Evolutionary conservation across 2,888 invertebrate species (phyloP), one percentile per base, ranked within the genome.

Genomic region (Bimastos eiseni): DNA sequence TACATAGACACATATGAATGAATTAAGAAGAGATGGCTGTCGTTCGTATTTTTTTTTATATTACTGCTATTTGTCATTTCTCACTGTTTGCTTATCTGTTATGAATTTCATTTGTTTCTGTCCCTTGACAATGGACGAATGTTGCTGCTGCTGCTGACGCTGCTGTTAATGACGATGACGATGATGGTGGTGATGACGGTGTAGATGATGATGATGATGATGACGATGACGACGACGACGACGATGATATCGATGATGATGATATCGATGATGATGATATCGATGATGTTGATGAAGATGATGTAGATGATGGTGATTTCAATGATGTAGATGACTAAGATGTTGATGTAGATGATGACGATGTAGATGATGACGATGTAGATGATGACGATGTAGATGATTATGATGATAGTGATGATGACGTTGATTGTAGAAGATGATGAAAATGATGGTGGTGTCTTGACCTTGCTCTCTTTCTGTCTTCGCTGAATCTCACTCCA

Each of bases 391-490:
- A 21, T 49, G 84, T 5, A 19, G 84, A 3, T 34, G 33, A 33
- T 19, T 33, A 21, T 34, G 83, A 30, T 33, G 83, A 2, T 33
- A 33, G 3, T 33, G 83, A 6, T 84, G 84, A 21, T 83, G 36
- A 34, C 89, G 30, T 17, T 92, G 92, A 41, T 96, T 98, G 98
- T 98, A 98, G 97, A 19, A 44, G 55, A 24, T 55, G 49, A 6
- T 41, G 49, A 49, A n/a, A 19, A 24, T 49, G 24, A 49, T 49
- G 49, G 24, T 24, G 49, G 49, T 49, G 49, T 5, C 49, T 49
- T 49, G 49, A 0, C 24, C 49, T 21, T 49, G 49, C 24, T 1
- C 24, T 49, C 49, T 49, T 24, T 1, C 6, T 49, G n/a, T 24
- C 19, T 2, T 44, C 19, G 3, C 44, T 19, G 44, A 44, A 11